Percentiles rank a stretch among this genome's conserved stretches.
Evolutionary conservation across 2,797 vertebrate species (phyloP).

Genomic region (Syngnathus rostellatus): DNA sequence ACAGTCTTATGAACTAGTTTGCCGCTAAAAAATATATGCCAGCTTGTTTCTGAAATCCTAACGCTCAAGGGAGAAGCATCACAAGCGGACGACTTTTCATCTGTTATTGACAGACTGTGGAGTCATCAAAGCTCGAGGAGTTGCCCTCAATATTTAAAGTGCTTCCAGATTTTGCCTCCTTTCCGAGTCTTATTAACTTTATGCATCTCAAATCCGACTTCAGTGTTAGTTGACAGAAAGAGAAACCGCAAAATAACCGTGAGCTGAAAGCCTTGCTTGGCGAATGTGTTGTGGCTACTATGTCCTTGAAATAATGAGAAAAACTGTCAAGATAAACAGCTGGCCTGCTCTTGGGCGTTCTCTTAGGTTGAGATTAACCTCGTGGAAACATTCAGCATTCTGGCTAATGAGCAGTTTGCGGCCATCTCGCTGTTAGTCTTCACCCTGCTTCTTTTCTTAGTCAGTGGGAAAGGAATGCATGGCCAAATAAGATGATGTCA

Average conservation of each 20-base stretch:
- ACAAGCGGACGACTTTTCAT: slow-evolving; percentile 21
- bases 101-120: slow-evolving; percentile 2
- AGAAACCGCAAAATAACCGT: slow-evolving; percentile 10
- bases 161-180: slow-evolving; percentile 2
- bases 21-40: slow-evolving; percentile 26
- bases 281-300: slow-evolving; percentile 2
- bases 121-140: slow-evolving; percentile 29
- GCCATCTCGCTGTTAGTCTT: slow-evolving; percentile 29
- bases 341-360: slow-evolving; percentile 25
- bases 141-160: slow-evolving; percentile 52
- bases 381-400: slow-evolving; percentile 29
- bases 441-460: slow-evolving; percentile 44
- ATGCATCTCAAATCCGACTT: slow-evolving; percentile 32
- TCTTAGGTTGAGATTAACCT: slow-evolving; percentile 26
- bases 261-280: slow-evolving; percentile 13
- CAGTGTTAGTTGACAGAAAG: slow-evolving; percentile 20
- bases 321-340: slow-evolving; percentile 20
- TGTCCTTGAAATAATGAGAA: slow-evolving; percentile 39
- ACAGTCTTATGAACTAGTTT: slow-evolving; percentile 32
- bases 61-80: slow-evolving; percentile 36
- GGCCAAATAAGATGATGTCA: slow-evolving; percentile 58
- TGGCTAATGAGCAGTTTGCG: slow-evolving; percentile 16
- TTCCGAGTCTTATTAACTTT: slow-evolving; percentile 24
- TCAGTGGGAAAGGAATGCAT: slow-evolving; percentile 57
- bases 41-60: slow-evolving; percentile 26